Evolutionary conservation across 2,888 invertebrate genomes (phyloP).

Genomic region (Hypomecis atomaria): DNA sequence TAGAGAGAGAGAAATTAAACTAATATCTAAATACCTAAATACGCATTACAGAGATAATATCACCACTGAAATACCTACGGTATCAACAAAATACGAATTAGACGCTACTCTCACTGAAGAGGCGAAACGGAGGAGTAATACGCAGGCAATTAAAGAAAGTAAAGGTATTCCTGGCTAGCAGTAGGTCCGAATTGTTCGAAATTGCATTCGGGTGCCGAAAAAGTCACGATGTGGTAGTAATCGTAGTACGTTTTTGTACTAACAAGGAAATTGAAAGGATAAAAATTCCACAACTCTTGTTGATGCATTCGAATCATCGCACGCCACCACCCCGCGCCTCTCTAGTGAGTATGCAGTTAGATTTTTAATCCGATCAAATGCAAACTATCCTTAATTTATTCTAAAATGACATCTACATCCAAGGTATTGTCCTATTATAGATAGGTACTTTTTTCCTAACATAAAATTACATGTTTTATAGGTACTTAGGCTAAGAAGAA

Average conservation of each 20-base stretch:
- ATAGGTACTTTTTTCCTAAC: conserved; percentile 48
- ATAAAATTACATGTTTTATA: conserved; percentile 49
- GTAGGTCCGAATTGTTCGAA: too few species aligned
- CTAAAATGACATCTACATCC: conserved; percentile 47
- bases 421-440: conserved; percentile 44
- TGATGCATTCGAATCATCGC: too few species aligned
- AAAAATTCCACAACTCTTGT: too few species aligned
- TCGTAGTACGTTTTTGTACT: too few species aligned
- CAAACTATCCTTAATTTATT: conserved; percentile 34
- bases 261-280: too few species aligned
- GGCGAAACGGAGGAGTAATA: too few species aligned
- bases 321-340: too few species aligned
- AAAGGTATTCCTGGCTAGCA: too few species aligned
- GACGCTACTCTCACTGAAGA: too few species aligned
- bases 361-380: conserved; percentile 41
- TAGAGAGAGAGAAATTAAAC: conserved; percentile 62
- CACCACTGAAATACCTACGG: conserved; percentile 61
- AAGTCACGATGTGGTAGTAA: too few species aligned
- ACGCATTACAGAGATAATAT: conserved; percentile 67
- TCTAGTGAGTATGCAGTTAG: conserved; percentile 3
- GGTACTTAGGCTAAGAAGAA: conserved; percentile 62
- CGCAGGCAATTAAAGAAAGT: too few species aligned
- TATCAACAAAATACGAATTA: conserved; percentile 11
- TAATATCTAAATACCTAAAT: conserved; percentile 65
- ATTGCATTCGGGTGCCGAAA: too few species aligned